phyloP scores from a whole-genome alignment of 2,888 invertebrate genomes.

The Protophormia terraenovae region DNA sequence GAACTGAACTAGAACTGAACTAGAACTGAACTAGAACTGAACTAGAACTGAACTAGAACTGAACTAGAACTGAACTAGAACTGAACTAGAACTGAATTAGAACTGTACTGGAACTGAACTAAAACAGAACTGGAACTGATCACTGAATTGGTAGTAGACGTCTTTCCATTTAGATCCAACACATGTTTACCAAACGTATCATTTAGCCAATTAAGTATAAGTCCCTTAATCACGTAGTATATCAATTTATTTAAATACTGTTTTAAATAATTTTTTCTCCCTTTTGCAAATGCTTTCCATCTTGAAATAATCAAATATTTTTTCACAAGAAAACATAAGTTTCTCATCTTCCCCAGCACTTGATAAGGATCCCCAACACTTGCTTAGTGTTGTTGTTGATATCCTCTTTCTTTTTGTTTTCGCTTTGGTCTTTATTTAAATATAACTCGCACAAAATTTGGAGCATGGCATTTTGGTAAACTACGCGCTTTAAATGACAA shows the following conservation, averaged over 20 bases:
- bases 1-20: not conserved
- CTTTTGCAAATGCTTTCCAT: conserved; percentile 5
- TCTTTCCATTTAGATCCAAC: too few relatives aligned
- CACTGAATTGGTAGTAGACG: too few relatives aligned
- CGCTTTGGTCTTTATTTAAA: conserved; percentile 21
- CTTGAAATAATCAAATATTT: conserved; percentile 40
- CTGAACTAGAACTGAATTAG: not conserved
- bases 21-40: not conserved
- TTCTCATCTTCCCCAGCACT: not conserved
- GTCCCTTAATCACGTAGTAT: not conserved
- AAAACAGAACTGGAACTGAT: not conserved
- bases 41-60: not conserved
- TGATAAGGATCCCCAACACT: conserved; percentile 9
- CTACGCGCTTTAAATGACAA: conserved; percentile 53
- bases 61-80: not conserved
- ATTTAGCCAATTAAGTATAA: not conserved
- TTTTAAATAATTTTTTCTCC: too few relatives aligned
- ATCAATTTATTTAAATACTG: not conserved
- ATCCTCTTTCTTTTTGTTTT: not conserved
- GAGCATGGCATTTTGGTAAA: conserved; percentile 34
- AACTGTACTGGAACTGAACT: not conserved
- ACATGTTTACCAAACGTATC: too few relatives aligned
- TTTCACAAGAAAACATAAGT: conserved; percentile 17
- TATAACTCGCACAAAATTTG: conserved; percentile 28
- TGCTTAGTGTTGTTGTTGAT: not conserved